Evolutionary conservation across 2,888 invertebrate species (phyloP).

Genomic region (Copidosoma aretas): DNA sequence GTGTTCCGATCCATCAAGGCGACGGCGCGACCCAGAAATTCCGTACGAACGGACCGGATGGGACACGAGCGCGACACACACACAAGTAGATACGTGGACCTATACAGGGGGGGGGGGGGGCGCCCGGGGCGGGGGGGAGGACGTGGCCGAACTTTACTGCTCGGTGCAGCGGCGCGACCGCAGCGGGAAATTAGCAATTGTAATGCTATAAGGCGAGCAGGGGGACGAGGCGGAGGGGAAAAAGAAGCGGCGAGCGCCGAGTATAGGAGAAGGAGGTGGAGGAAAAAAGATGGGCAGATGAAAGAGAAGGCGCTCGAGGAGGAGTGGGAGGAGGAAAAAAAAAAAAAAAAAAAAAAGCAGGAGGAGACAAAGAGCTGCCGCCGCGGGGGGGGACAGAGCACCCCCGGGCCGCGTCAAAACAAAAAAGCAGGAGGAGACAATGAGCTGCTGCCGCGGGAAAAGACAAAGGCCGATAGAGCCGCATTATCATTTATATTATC

Average conservation of each 20-base stretch:
- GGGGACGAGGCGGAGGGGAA: constrained; percentile 41
- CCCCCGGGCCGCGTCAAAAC: not conserved
- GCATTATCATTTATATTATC: constrained; percentile 43
- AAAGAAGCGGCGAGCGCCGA: constrained; percentile 27
- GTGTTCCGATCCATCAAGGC: too few relatives aligned
- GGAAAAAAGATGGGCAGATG: constrained; percentile 24
- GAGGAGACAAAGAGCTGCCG: not conserved
- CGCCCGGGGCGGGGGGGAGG: too few relatives aligned
- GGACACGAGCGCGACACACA: too few relatives aligned
- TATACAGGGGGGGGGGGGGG: too few relatives aligned
- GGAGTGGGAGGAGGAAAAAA: constrained; percentile 1
- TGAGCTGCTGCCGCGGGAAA: constrained; percentile 26
- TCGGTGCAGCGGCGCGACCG: constrained; percentile 49
- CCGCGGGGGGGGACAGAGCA: constrained; percentile 1
- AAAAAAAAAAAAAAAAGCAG: too few relatives aligned
- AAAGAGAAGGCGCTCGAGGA: constrained; percentile 8
- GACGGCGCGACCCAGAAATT: too few relatives aligned
- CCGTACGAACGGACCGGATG: too few relatives aligned
- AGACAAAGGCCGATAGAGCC: constrained; percentile 35
- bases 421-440: constrained; percentile 16
- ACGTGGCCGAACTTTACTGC: constrained; percentile 57
- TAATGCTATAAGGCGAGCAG: constrained; percentile 57
- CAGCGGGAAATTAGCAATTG: constrained; percentile 60
- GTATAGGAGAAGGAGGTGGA: constrained; percentile 16
- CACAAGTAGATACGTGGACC: too few relatives aligned